These are phyloP conservation scores for Euura saliciscinereae DNA, from an alignment of 1,140 invertebrate species.

Conservation along the genomic window DNA sequence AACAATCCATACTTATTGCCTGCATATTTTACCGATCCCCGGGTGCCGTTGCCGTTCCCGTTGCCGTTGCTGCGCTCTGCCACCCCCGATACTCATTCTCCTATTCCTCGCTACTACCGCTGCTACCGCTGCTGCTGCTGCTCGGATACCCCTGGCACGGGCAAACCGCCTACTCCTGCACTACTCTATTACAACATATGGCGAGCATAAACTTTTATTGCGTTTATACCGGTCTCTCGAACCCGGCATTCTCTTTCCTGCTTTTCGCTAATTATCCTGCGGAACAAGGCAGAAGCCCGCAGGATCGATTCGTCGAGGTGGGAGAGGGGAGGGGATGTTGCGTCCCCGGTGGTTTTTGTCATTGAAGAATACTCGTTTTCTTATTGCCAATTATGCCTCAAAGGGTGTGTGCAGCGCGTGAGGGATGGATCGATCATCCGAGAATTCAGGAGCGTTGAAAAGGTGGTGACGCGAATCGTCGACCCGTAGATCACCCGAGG, in stretches of 20 bases:
- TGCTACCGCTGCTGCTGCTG: too few relatives aligned
- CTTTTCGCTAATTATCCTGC: slow-evolving; percentile 54
- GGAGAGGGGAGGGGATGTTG: too few relatives aligned
- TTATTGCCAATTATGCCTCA: not conserved
- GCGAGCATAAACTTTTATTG: slow-evolving; percentile 63
- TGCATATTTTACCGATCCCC: slow-evolving; percentile 63
- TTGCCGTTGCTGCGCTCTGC: too few relatives aligned
- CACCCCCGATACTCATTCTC: not conserved
- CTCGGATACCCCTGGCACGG: slow-evolving; percentile 12
- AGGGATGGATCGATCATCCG: slow-evolving; percentile 37
- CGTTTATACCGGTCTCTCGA: slow-evolving; percentile 48
- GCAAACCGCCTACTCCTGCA: slow-evolving; percentile 50
- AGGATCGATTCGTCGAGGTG: slow-evolving; percentile 10
- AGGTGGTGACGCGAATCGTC: slow-evolving; percentile 43
- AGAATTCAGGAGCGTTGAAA: slow-evolving; percentile 42
- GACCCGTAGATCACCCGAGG: slow-evolving; percentile 41
- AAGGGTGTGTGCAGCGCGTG: slow-evolving; percentile 10
- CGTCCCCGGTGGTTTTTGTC: not conserved
- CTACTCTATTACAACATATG: slow-evolving; percentile 63
- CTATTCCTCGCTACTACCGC: slow-evolving; percentile 1
- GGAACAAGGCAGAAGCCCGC: slow-evolving; percentile 32
- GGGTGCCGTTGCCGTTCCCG: slow-evolving; percentile 12
- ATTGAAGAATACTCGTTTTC: not conserved
- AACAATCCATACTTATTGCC: slow-evolving; percentile 64
- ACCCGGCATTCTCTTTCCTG: slow-evolving; percentile 38